Evolutionary conservation across 2,888 invertebrate genomes (phyloP).

Genomic region (Mythimna impura): DNA sequence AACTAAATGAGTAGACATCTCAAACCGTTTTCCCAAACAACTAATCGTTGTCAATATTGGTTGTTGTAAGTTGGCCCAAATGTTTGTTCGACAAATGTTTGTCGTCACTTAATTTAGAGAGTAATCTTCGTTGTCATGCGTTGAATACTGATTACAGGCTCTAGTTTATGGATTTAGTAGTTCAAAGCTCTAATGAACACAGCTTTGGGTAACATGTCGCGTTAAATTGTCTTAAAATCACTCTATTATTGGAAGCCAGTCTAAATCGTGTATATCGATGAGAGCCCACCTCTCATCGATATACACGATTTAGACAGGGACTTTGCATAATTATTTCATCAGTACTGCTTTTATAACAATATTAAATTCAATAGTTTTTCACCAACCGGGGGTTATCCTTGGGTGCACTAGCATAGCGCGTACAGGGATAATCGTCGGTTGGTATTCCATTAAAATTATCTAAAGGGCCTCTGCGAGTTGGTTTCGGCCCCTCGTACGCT

Average conservation of each 20-base stretch:
- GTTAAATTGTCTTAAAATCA: background rate
- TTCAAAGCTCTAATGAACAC: constrained; percentile 14
- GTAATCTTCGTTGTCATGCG: constrained; percentile 29
- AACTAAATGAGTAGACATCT: background rate
- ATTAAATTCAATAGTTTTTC: too few species aligned
- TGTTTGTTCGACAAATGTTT: constrained; percentile 50
- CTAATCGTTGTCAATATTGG: constrained; percentile 5
- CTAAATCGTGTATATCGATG: too few species aligned
- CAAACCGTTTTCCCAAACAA: background rate
- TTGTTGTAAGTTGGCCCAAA: constrained; percentile 34
- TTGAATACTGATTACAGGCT: constrained; percentile 46
- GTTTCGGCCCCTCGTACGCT: too few species aligned
- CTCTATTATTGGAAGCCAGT: background rate
- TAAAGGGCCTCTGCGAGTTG: too few species aligned
- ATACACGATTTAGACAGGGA: too few species aligned
- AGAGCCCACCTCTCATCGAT: too few species aligned
- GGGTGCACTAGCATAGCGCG: too few species aligned
- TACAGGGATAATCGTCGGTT: too few species aligned
- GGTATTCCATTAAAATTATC: too few species aligned
- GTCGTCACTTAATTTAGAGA: constrained; percentile 30
- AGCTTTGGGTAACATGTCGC: background rate
- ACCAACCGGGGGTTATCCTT: too few species aligned
- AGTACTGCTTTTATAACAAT: too few species aligned
- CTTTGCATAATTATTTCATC: too few species aligned
- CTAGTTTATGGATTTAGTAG: constrained; percentile 21